Conservation (phyloP, 2,888 invertebrate species). For the Heterodera filipjevi region DNA sequence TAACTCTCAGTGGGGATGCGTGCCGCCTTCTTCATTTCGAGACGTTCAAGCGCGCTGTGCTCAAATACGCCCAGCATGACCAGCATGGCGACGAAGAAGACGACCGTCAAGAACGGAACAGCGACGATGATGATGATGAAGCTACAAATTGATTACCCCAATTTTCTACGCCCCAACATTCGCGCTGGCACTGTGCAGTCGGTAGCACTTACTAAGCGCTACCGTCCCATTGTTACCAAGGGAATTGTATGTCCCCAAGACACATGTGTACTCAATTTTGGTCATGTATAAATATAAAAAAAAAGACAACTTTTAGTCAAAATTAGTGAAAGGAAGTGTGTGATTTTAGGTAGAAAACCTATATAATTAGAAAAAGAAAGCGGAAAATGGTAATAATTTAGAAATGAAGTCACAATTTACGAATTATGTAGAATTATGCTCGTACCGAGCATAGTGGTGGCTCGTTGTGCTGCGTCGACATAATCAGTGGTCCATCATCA, state of each 20-base stretch:
- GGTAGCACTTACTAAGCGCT: background rate
- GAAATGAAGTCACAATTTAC: background rate
- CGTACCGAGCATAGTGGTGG: background rate
- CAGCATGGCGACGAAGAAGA: background rate
- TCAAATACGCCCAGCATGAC: background rate
- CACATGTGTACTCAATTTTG: background rate
- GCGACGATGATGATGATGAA: background rate
- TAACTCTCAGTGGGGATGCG: constrained; percentile 6
- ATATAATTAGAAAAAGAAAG: background rate
- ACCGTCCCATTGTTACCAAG: constrained; percentile 3
- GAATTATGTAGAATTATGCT: background rate
- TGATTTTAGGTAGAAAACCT: background rate
- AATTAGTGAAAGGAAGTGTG: background rate
- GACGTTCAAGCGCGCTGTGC: constrained; percentile 1
- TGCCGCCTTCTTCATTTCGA: constrained; percentile 22
- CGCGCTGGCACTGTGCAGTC: background rate
- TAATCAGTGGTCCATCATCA: background rate
- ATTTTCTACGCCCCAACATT: background rate
- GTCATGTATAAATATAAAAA: background rate
- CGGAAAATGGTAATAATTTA: background rate
- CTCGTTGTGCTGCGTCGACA: background rate
- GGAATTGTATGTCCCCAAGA: background rate
- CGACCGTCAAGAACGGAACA: background rate
- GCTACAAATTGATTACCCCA: background rate
- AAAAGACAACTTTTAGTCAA: background rate